phyloP scores from a whole-genome alignment of 2,888 invertebrate genomes.

The Toxonevra muliebris region DNA sequence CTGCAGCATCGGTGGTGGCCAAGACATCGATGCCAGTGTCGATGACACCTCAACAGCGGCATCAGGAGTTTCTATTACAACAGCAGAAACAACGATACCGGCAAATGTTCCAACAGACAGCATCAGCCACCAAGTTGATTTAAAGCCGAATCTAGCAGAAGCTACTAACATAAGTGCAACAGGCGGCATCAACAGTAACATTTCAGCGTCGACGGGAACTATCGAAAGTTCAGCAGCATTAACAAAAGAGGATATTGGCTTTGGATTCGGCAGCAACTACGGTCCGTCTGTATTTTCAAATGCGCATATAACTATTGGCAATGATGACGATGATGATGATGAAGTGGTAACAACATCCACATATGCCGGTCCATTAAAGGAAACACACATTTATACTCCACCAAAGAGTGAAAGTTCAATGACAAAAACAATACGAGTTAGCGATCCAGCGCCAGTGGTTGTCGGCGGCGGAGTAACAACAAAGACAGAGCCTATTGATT shows the following conservation, averaged over 20 bases:
- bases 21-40: slow-evolving; percentile 23
- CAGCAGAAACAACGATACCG: slow-evolving; percentile 55
- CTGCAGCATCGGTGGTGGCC: slow-evolving; percentile 20
- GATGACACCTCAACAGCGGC: slow-evolving; percentile 50
- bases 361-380: slow-evolving; percentile 61
- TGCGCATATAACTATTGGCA: no score
- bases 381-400: slow-evolving; percentile 65
- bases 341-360: slow-evolving; percentile 49
- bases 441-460: slow-evolving; percentile 11
- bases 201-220: neutral
- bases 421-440: slow-evolving; percentile 43
- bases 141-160: neutral
- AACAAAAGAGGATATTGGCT: slow-evolving; percentile 7
- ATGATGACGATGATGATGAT: slow-evolving; percentile 19
- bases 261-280: neutral
- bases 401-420: slow-evolving; percentile 55
- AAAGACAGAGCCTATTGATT: slow-evolving; percentile 52
- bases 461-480: slow-evolving; percentile 22
- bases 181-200: slow-evolving; percentile 2
- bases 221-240: neutral
- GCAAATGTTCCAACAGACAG: slow-evolving; percentile 53
- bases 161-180: neutral
- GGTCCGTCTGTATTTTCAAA: no score
- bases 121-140: slow-evolving; percentile 41
- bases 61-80: slow-evolving; percentile 48